Evolutionary conservation across 2,113 vertebrate species (phyloP), one percentile per base, ranked within the genome.

Genomic region (Lampris incognitus): DNA sequence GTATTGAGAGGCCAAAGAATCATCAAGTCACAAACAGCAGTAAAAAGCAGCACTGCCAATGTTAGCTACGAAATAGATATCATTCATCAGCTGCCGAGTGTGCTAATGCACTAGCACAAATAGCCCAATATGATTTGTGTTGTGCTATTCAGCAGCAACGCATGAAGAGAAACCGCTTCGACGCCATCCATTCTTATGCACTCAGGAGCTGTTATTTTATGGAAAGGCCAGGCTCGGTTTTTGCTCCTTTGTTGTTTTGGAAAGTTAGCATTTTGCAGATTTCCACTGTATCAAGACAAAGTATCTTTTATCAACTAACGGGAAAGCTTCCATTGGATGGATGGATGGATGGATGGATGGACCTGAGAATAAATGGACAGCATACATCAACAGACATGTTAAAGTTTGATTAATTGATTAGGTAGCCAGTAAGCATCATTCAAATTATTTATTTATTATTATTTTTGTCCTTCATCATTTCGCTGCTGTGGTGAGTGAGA

Each of bases 161-260:
- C 9, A 40, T 73, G 9, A 2, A 62, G 13, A 44, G 10, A n/a
- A 62, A 62, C 40, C 10, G 36, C 38, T 36, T 24, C 61, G 60
- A 66, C 24, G 54, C 62, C 74, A 74, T 82, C 68, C 66, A 80
- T 85, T 83, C 63, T 46, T 74, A 67, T 13, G 66, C 37, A 67
- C 39, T 80, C 6, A 7, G 9, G 36, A 48, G 64, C 7, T 24
- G 36, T 61, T 41, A 57, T 24, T 50, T 66, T 39, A 70, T 54
- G 61, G 42, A 40, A 61, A 1, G 58, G 79, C n/a, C 1, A 11
- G 1, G 5, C 6, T 13, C 57, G 41, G 60, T 0, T 8, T 69
- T 56, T 9, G 9, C 36, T 39, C 57, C 4, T 69, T 7, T 64
- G 60, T 46, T 24, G 3, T 36, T 62, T 37, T 3, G 54, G 3